Conservation (phyloP, 2,113 vertebrate species). For the Cynopterus brachyotis region DNA sequence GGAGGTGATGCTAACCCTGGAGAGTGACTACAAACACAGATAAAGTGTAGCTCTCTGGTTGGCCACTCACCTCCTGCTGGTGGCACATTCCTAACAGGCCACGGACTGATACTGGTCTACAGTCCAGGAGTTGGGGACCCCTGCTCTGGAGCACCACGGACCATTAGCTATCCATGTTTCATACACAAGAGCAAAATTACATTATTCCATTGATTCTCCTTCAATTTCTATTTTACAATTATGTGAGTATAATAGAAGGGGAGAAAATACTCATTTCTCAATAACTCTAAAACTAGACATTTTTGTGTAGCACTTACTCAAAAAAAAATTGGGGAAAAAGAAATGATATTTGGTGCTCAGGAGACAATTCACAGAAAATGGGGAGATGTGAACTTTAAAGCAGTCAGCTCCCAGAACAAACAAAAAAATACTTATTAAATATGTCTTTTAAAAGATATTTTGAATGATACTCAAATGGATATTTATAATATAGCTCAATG, state of each 20-base stretch:
- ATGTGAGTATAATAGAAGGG: not conserved
- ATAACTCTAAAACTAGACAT: not conserved
- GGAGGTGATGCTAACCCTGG: too few relatives aligned
- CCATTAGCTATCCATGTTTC: not conserved
- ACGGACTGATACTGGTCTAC: too few relatives aligned
- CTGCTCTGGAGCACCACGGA: not conserved
- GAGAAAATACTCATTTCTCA: not conserved
- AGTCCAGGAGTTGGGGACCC: too few relatives aligned
- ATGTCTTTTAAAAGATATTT: not conserved
- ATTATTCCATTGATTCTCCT: not conserved
- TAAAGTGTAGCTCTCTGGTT: too few relatives aligned
- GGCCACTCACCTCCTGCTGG: too few relatives aligned
- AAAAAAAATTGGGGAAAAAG: not conserved
- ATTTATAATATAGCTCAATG: not conserved
- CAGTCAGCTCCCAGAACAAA: not conserved
- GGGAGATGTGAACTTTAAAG: not conserved
- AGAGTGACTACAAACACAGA: too few relatives aligned
- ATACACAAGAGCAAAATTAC: not conserved
- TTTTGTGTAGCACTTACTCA: not conserved
- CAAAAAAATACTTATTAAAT: not conserved
- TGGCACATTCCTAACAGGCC: too few relatives aligned
- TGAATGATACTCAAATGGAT: not conserved
- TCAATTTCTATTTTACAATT: not conserved
- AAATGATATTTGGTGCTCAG: not conserved
- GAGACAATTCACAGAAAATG: not conserved